Evolutionary conservation across 2,888 invertebrate species (phyloP), one percentile per base, ranked within the genome.

Genomic region (Nemurella pictetii): DNA sequence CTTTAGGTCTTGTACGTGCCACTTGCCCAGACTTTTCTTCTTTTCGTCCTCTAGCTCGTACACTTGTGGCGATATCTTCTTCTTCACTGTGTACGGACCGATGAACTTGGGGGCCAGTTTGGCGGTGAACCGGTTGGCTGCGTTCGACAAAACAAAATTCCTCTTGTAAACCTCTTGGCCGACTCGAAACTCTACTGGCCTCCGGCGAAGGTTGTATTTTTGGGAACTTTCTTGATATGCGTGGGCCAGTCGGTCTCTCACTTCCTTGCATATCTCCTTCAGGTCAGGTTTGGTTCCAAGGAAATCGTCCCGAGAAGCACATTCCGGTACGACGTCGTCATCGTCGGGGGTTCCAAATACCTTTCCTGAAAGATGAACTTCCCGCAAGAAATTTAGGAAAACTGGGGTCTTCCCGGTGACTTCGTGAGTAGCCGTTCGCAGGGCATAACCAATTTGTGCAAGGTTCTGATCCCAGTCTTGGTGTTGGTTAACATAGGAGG

Each of bases 71-170:
- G 84, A 74, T 1, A 80, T 3, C 2, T n/a, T 28, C 2, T 7
- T 27, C 25, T 35, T 35, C 0, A 87, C 29, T 0, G 26, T 72
- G 36, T 29, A 88, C 3, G 87, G 88, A 0, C 88, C 87, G 0
- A 85, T 36, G 84, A 85, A 88, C 83, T 87, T 88, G 0, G 86
- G 86, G 2, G 88, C 87, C 27, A 89, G 85, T 36, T 89, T 89
- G 0, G 87, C 85, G 0, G 87, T 80, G 29, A 87, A 83, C 9
- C 32, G 3, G 32, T 32, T 32, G 4, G 4, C 32, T 32, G 32
- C 32, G 29, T 86, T 25, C 5, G 80, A 80, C n/a, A n/a, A 12
- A 4, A 25, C 29, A 80, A n/a, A 80, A 12, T 80, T 29, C n/a
- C 28, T 3, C 12, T 80, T 73, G 73, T 73, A 73, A 20, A 73